Conservation (phyloP, 2,113 vertebrate genomes). For the Numenius arquata region DNA sequence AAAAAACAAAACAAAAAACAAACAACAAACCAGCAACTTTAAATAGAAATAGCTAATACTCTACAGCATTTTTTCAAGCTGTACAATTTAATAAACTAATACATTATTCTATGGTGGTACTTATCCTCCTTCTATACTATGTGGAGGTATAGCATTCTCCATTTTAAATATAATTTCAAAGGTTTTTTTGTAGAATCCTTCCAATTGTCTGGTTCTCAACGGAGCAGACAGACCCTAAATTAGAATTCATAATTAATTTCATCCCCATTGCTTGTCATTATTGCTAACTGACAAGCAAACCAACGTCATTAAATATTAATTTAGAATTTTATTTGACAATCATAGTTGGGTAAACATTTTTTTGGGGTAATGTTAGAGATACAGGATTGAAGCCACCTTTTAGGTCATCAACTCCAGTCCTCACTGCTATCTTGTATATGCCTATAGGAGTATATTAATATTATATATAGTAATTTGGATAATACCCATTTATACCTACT, state of each 20-base stretch:
- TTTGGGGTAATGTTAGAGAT: not conserved
- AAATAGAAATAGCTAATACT: not conserved
- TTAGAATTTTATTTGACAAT: not conserved
- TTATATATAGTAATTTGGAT: not conserved
- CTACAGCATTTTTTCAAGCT: not conserved
- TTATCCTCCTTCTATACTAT: not conserved
- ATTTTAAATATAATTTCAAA: not conserved
- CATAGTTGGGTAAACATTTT: not conserved
- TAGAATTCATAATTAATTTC: not conserved
- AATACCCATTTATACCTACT: not conserved
- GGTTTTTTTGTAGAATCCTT: not conserved
- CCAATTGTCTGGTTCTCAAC: not conserved
- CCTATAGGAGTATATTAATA: not conserved
- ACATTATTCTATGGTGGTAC: not conserved
- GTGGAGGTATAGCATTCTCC: not conserved
- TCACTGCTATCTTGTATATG: not conserved
- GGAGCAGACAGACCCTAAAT: not conserved
- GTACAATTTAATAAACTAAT: not conserved
- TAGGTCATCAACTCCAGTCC: not conserved
- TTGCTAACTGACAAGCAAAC: not conserved
- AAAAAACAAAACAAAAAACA: not conserved
- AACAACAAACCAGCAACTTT: not conserved
- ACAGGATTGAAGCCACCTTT: not conserved
- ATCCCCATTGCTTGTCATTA: not conserved
- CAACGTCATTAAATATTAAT: not conserved